Evolutionary conservation across 1,140 invertebrate species (phyloP).

Genomic region (Drosophila kikkawai): DNA sequence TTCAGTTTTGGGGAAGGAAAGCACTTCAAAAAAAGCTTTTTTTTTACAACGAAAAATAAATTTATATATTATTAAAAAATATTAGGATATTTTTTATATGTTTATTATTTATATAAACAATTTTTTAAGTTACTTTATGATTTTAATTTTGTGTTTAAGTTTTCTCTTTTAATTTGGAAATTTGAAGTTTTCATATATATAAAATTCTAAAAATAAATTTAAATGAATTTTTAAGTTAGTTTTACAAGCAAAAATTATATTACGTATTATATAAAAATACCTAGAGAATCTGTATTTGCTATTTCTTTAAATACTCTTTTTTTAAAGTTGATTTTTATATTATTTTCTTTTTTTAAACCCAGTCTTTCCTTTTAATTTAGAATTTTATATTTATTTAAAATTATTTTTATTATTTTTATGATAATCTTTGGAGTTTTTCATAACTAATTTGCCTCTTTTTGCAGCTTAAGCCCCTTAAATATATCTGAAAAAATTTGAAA

Average conservation of each 20-base stretch:
- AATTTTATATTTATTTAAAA: background rate
- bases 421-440: background rate
- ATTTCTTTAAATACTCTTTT: background rate
- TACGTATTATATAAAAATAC: background rate
- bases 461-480: background rate
- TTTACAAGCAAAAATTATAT: background rate
- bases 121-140: no score
- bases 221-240: background rate
- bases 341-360: background rate
- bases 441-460: background rate
- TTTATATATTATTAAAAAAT: no score
- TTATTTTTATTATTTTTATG: background rate
- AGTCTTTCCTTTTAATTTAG: background rate
- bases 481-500: conserved; percentile 5
- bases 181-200: no score
- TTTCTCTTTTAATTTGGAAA: no score
- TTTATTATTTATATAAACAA: no score
- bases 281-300: background rate
- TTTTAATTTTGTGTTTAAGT: no score
- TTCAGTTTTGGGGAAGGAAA: background rate
- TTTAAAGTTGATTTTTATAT: rapidly evolving
- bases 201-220: background rate
- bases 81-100: no score
- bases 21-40: background rate
- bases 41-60: no score